Evolutionary conservation across 1,140 invertebrate genomes (phyloP), one percentile per base, ranked within the genome.

Genomic region (Drosophila virilis): DNA sequence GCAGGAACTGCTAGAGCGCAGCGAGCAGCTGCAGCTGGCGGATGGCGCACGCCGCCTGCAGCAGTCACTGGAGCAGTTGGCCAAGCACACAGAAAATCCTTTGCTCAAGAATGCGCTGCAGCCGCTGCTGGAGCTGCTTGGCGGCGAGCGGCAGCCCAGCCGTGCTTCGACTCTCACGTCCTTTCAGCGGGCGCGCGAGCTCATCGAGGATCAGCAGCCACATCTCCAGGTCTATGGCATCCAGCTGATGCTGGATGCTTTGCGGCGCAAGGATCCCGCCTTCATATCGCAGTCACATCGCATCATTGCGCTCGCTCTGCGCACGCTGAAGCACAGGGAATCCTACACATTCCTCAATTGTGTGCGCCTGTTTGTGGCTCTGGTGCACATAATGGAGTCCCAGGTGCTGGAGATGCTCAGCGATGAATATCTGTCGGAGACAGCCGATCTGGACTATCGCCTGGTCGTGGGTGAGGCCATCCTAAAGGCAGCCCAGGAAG

Each of bases 391-490:
- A 0, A 80, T 91, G 80, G 90, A 92, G 51, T 15, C 77, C 1
- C 80, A 92, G 37, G 92, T 92, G 6, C 22, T 92, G 55, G 90
- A 91, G 12, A 74, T 74, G 35, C 71, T 92, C 15, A 77, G 81
- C 43, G 92, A 81, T 38, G 91, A 92, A 46, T 92, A 91, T 71
- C 45, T 92, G 6, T 72, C 77, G 3, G 91, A 91, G 2, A 70
- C 80, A 0, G 66, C 69, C 0, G 37, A 70, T 0, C 54, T 91
- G 8, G 92, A 92, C 42, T 82, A 83, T 55, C 91, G 95, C 38
- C 93, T 96, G 52, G 97, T 97, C 92, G 82, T 97, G 15, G 97
- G 96, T 0, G 97, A 98, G 93, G 94, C 95, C 62, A 91, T 97
- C 1, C 94, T 97, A 0, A 95, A 95, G 92, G 93, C 95, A 8